phyloP scores from a whole-genome alignment of 2,888 invertebrate genomes.

The Amblyteles armatorius region DNA sequence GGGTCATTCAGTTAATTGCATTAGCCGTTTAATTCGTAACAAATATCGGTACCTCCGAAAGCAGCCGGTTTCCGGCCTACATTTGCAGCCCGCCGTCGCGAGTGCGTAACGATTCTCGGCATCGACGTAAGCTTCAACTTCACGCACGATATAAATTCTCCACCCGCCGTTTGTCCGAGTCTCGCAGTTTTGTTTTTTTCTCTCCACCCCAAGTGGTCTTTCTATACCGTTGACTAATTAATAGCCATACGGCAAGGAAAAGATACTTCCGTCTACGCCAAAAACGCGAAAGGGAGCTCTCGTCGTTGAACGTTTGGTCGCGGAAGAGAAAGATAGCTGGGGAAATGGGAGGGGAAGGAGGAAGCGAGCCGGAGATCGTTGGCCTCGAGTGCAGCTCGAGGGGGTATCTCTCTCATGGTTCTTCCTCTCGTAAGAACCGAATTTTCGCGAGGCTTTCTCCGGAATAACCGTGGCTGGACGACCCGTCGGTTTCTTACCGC shows the following conservation, averaged over 20 bases:
- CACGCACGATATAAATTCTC: not conserved
- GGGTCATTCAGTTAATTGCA: too few relatives aligned
- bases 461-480: conserved; percentile 57
- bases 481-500: conserved; percentile 58
- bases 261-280: conserved; percentile 31
- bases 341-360: not conserved
- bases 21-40: too few relatives aligned
- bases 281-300: conserved; percentile 43
- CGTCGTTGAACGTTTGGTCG: conserved; percentile 30
- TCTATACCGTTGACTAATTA: conserved; percentile 53
- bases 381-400: conserved; percentile 34
- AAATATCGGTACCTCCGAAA: too few relatives aligned
- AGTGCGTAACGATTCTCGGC: not conserved
- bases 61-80: too few relatives aligned
- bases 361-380: not conserved
- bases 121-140: not conserved
- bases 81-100: too few relatives aligned
- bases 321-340: not conserved
- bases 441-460: conserved; percentile 61
- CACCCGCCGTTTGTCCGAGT: not conserved
- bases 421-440: conserved; percentile 45
- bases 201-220: not conserved
- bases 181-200: not conserved
- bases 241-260: conserved; percentile 32
- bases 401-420: not conserved